Evolutionary conservation across 2,888 invertebrate genomes (phyloP), one percentile per base, ranked within the genome.

Genomic region (Nomada ferruginata): DNA sequence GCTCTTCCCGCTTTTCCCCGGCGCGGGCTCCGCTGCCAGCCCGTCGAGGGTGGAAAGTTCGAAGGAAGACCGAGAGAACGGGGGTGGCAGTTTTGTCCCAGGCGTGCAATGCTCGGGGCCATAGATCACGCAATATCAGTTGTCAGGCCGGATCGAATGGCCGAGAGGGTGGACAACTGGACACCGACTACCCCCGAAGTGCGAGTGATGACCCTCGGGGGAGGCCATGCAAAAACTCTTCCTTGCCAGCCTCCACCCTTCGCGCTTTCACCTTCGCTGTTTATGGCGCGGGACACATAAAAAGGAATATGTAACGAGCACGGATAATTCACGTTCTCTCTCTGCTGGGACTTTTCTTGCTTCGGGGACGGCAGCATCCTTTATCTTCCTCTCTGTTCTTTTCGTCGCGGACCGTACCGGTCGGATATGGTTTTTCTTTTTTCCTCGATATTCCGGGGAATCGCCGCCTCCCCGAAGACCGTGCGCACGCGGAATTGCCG

Each of bases 91-190:
- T 93, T 92, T 90, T 91, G 92, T 93, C 93, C 93, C 93, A 92
- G 90, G 93, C 90, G 93, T 92, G 91, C 92, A 93, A 93, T 93
- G 92, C 91, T 91, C 90, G 87, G 89, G 89, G 92, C 92, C 92
- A 93, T 93, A 93, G 93, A 93, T 93, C 93, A 93, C 92, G 93
- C 93, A 93, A 93, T 93, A 93, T 93, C 93, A 93, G 92, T 92
- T 92, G 92, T 92, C 92, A 91, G 89, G 86, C 84, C 89, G 90
- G 89, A 91, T 90, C 90, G 90, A 86, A 85, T 85, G 85, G 83
- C 82, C 87, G 83, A 76, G 84, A 83, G 85, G 85, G 85, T 85
- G 89, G 85, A 85, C 85, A 82, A 85, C 90, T 90, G 91, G 90
- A 90, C 91, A 90, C 90, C 89, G 89, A 90, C 86, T 91, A 89